Percentiles rank a stretch among this genome's conserved stretches.
Conservation (phyloP, 2,113 vertebrate species). For the Lasiurus borealis region DNA sequence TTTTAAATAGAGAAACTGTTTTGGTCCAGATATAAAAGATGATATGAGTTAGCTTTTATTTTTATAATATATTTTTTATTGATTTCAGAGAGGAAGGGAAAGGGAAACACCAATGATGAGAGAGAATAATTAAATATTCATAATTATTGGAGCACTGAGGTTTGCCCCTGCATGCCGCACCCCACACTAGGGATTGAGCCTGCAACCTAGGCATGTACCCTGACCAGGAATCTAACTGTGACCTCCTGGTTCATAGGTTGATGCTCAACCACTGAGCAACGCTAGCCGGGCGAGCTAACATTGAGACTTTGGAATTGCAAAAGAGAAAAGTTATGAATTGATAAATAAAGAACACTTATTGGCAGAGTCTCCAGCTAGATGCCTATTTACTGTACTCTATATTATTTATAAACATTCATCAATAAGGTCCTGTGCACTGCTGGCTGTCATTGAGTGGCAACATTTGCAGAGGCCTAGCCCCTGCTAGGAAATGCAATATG, state of each 20-base stretch:
- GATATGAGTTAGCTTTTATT: background rate
- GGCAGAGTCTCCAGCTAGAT: background rate
- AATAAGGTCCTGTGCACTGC: background rate
- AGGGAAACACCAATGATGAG: background rate
- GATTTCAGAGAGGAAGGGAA: too few relatives aligned
- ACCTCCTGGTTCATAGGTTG: too few relatives aligned
- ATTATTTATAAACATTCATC: too few relatives aligned
- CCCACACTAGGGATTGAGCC: too few relatives aligned
- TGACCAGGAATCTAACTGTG: too few relatives aligned
- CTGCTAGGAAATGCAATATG: background rate
- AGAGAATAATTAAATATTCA: conserved; percentile 36
- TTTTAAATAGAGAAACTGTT: conserved; percentile 12
- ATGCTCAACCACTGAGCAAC: too few relatives aligned
- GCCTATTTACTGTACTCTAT: background rate
- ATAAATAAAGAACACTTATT: conserved; percentile 10
- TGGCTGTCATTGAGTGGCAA: background rate
- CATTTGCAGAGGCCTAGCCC: background rate
- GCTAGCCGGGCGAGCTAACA: background rate
- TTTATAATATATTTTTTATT: too few relatives aligned
- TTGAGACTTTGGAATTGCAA: conserved; percentile 49
- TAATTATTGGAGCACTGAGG: background rate
- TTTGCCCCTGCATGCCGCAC: background rate
- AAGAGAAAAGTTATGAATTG: background rate
- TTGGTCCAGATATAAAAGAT: conserved; percentile 37
- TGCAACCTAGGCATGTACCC: too few relatives aligned